Conservation (phyloP, 1,140 invertebrate genomes). For the Charaxes varanes region DNA sequence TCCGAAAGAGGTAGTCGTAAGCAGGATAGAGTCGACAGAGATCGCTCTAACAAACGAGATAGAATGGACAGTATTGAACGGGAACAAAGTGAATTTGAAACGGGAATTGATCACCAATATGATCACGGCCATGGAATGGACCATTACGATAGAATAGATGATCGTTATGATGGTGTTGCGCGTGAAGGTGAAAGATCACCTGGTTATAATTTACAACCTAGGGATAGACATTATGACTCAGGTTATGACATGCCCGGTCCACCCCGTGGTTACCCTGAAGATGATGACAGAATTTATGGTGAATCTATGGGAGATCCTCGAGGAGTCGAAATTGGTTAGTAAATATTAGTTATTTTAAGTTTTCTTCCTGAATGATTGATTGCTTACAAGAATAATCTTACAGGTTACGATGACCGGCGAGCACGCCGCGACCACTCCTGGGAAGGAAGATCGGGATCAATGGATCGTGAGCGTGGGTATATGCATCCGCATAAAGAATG, state of each 20-base stretch:
- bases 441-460: constrained; percentile 65
- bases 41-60: constrained; percentile 59
- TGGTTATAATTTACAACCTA: constrained; percentile 54
- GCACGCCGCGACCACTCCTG: constrained; percentile 64
- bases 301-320: constrained; percentile 62
- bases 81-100: constrained; percentile 67
- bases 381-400: no score
- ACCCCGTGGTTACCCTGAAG: constrained; percentile 63
- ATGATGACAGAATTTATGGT: constrained; percentile 66
- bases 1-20: constrained; percentile 67
- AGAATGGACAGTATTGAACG: constrained; percentile 66
- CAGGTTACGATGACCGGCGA: constrained; percentile 62
- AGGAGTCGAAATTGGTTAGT: constrained; percentile 57
- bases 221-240: constrained; percentile 67
- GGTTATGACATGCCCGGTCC: constrained; percentile 66
- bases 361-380: no score
- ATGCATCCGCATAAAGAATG: constrained; percentile 71
- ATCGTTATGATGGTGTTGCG: constrained; percentile 61
- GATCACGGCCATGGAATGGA: constrained; percentile 65
- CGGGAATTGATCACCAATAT: constrained; percentile 61
- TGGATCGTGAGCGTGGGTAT: constrained; percentile 66
- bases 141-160: constrained; percentile 66
- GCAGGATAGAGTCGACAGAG: constrained; percentile 63
- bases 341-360: no score
- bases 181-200: constrained; percentile 66